These are phyloP conservation scores for Astyanax mexicanus DNA, from an alignment of 2,797 vertebrate genomes.

Conservation along the genomic window DNA sequence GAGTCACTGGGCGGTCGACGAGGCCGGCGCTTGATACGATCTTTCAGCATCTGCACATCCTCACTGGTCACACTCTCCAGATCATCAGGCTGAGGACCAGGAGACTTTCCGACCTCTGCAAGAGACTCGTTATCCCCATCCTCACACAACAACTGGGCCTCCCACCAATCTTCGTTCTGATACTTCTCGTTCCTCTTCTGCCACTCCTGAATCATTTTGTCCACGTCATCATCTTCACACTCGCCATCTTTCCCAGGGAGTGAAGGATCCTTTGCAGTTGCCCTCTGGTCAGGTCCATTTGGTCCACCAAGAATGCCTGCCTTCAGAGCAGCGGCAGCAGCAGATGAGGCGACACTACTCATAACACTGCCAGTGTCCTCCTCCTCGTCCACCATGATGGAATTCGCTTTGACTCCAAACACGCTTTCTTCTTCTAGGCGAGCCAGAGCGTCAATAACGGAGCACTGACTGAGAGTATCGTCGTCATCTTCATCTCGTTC, in stretches of 20 bases:
- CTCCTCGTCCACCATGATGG: constrained; percentile 91
- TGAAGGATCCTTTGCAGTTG: fast-evolving
- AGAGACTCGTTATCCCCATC: constrained; percentile 67
- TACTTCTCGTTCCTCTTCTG: constrained; percentile 89
- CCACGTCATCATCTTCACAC: constrained; percentile 70
- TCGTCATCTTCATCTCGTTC: constrained; percentile 83
- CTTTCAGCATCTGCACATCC: constrained; percentile 81
- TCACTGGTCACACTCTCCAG: constrained; percentile 86
- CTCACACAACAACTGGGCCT: constrained; percentile 74
- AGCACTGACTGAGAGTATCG: constrained; percentile 83
- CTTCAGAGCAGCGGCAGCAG: constrained; percentile 62
- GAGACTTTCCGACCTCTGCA: not conserved
- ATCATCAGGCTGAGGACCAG: constrained; percentile 63
- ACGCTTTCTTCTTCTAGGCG: constrained; percentile 79
- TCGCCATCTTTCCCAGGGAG: constrained; percentile 55
- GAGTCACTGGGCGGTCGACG: constrained; percentile 72
- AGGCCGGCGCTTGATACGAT: constrained; percentile 73
- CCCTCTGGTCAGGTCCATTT: not conserved
- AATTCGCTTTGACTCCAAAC: constrained; percentile 80
- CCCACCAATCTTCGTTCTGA: constrained; percentile 80
- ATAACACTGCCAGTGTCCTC: constrained; percentile 85
- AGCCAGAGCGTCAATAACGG: constrained; percentile 73
- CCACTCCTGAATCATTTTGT: constrained; percentile 87
- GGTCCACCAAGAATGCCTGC: constrained; percentile 17
- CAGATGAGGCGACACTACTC: constrained; percentile 79